Conservation (phyloP, 2,113 vertebrate species). For the Halcyon malimbica region DNA sequence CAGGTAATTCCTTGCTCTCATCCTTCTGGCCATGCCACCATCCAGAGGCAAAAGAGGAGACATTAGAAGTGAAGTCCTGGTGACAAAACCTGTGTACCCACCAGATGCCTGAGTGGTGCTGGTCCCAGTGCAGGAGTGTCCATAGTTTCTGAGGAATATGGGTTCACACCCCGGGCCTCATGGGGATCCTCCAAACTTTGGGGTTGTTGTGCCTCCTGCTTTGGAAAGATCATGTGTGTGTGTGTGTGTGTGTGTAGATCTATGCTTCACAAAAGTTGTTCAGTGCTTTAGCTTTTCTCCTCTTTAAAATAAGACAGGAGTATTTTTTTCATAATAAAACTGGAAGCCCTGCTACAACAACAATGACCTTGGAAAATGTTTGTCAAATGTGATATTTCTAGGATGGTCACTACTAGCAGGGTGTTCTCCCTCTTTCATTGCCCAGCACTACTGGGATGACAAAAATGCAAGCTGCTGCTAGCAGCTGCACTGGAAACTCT, state of each 20-base stretch:
- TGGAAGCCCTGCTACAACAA: not conserved
- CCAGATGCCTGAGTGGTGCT: rapidly evolving
- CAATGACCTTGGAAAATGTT: not conserved
- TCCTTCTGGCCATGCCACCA: not conserved
- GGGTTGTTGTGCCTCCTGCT: not conserved
- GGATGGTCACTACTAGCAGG: not conserved
- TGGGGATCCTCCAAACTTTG: not conserved
- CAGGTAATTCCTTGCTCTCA: not conserved
- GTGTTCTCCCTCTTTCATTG: not conserved
- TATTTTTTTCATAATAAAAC: not conserved
- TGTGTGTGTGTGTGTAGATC: not conserved
- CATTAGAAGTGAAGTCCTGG: not conserved
- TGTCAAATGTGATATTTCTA: rapidly evolving
- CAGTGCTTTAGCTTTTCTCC: not conserved
- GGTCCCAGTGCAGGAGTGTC: rapidly evolving
- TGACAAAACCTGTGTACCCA: not conserved
- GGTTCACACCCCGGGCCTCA: not conserved
- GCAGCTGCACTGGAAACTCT: not conserved
- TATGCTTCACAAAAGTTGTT: not conserved
- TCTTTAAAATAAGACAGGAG: not conserved
- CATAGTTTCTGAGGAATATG: not conserved
- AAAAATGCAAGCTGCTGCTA: not conserved
- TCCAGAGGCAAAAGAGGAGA: not conserved
- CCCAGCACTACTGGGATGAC: not conserved
- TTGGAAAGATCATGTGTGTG: not conserved